Conservation (phyloP, 2,797 vertebrate genomes). For the Typhlichthys subterraneus region DNA sequence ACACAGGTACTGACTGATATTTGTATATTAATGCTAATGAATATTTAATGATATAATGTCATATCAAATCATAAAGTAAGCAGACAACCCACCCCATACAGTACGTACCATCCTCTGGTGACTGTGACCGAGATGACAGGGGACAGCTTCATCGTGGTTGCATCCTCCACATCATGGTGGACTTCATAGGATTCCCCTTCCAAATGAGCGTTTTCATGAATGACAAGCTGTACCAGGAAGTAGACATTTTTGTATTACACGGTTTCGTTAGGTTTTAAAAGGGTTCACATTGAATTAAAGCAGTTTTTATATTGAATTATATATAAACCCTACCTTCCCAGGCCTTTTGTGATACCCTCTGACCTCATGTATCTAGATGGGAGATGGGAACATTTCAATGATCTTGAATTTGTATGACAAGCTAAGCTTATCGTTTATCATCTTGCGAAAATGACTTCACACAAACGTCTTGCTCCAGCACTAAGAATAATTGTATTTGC, state of each 20-base stretch:
- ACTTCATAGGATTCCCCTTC: constrained; percentile 81
- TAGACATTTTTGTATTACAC: constrained; percentile 1
- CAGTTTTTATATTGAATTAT: background rate
- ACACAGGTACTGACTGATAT: no score
- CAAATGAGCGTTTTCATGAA: constrained; percentile 79
- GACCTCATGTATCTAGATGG: constrained; percentile 56
- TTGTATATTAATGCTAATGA: background rate
- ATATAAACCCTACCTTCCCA: constrained; percentile 86
- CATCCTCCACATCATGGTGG: constrained; percentile 81
- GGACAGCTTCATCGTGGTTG: constrained; percentile 84
- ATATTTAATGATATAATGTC: background rate
- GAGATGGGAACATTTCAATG: constrained; percentile 14
- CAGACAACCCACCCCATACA: background rate
- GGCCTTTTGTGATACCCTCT: constrained; percentile 88
- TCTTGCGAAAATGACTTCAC: background rate
- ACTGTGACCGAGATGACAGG: constrained; percentile 85
- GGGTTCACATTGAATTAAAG: background rate
- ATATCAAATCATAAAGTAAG: background rate
- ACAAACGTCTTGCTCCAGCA: background rate
- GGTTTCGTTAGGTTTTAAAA: no score
- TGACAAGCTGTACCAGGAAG: constrained; percentile 79
- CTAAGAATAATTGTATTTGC: background rate
- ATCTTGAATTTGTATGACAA: constrained; percentile 1
- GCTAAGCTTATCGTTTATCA: background rate
- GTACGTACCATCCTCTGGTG: constrained; percentile 90